Base-by-base conservation (phyloP, 1,140 invertebrate species). In the Trichonephila clavipes region DNA sequence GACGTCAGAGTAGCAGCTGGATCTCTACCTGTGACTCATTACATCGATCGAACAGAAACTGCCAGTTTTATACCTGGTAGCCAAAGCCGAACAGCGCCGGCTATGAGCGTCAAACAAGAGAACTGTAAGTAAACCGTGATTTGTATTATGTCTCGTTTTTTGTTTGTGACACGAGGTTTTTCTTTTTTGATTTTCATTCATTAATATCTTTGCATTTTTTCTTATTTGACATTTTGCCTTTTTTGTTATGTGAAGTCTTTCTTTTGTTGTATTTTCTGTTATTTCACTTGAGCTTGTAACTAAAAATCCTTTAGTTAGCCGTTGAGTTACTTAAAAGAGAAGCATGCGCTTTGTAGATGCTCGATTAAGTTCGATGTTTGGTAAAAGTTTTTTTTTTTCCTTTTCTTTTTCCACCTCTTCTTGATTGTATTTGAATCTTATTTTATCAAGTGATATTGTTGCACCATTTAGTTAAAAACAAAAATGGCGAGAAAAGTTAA, bases 1-100 rank as follows among this genome's bases (percentile, higher is more conserved):
- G 91, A 92, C 91, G 91, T 92, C 91, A 92, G 62, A 34, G 77
- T 85, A 87, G 91, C 91, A 92, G 91, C 91, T 92, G 91, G 91
- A 83, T 59, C 62, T 61, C 82, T 92, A 92, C 91, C 91, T 92
- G 91, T 92, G 91, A 92, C 59, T 92, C 91, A 92, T 87, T 72
- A 59, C 83, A 92, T 92, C 91, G 91, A 92, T 92, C 91, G 91
- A 5, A n/a, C 10, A 18, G n/a, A 19, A 40, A 18, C 21, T 21
- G 44, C 19, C 51, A 83, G 61, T 64, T 85, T 51, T 64, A 58
- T 92, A 92, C 91, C 91, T 92, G 62, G 91, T 87, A 92, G 91
- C 24, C n/a, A 5, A 59, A 87, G 83, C 5, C n/a, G n/a, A 85
- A 90, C 58, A 77, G 72, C 69, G 34, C 44, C n/a, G 28, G 90